Conservation (phyloP, 1,140 invertebrate genomes). For the Tenebrio molitor region DNA sequence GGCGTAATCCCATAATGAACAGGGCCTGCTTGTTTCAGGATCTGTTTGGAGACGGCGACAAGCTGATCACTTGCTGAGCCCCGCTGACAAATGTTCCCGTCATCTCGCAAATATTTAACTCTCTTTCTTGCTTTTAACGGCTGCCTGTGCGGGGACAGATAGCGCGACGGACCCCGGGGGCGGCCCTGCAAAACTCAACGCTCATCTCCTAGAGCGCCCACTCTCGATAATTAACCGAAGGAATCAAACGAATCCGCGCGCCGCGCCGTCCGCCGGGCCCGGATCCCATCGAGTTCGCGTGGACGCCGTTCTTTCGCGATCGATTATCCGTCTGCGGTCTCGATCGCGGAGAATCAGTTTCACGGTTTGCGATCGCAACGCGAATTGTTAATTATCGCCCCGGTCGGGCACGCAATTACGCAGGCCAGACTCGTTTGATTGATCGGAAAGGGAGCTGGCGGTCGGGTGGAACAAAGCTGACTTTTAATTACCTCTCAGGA, state of each 20-base stretch:
- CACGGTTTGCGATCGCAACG: slow-evolving; percentile 25
- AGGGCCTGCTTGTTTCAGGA: slow-evolving; percentile 55
- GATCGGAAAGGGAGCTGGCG: slow-evolving; percentile 44
- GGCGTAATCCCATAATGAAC: slow-evolving; percentile 62
- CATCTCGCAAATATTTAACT: slow-evolving; percentile 49
- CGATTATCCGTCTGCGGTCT: neutral
- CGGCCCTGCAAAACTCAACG: slow-evolving; percentile 23
- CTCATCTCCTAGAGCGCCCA: slow-evolving; percentile 8
- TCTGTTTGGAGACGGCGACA: slow-evolving; percentile 51
- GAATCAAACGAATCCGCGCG: too few species aligned
- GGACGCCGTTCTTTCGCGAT: too few species aligned
- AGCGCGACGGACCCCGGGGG: slow-evolving; percentile 5
- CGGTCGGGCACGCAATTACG: slow-evolving; percentile 44
- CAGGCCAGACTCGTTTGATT: slow-evolving; percentile 46
- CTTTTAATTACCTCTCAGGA: slow-evolving; percentile 49
- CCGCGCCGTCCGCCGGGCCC: too few species aligned
- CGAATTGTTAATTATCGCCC: slow-evolving; percentile 44
- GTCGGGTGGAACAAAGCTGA: slow-evolving; percentile 48
- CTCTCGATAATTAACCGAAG: slow-evolving; percentile 20
- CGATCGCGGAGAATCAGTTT: slow-evolving; percentile 18
- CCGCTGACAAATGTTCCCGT: slow-evolving; percentile 53
- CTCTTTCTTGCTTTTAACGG: slow-evolving; percentile 42
- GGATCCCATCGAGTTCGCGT: too few species aligned
- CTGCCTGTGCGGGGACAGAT: slow-evolving; percentile 30
- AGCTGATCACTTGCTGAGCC: slow-evolving; percentile 53